Percentiles rank a stretch among this genome's conserved stretches.
phyloP scores from a whole-genome alignment of 2,888 invertebrate genomes.

The Xestoiulus laeticollis region DNA sequence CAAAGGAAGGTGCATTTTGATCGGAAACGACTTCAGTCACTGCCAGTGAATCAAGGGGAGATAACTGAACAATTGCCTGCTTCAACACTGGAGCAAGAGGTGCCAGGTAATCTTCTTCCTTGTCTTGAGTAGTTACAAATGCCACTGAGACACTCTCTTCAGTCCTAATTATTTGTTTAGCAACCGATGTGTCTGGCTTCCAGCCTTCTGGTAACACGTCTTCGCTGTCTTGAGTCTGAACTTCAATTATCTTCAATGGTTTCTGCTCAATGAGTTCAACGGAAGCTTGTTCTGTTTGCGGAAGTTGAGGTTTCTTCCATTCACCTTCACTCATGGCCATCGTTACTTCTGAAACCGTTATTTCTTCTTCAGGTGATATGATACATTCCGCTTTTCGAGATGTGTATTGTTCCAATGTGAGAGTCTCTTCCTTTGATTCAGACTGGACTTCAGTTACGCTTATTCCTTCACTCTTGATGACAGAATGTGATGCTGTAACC shows the following conservation, averaged over 20 bases:
- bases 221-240: neutral
- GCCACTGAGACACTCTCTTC: slow-evolving; percentile 48
- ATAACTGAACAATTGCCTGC: slow-evolving; percentile 42
- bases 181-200: slow-evolving; percentile 30
- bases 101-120: neutral
- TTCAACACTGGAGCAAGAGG: slow-evolving; percentile 4
- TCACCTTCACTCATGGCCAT: slow-evolving; percentile 23
- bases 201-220: slow-evolving; percentile 39
- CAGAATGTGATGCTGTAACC: slow-evolving; percentile 5
- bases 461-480: slow-evolving; percentile 36
- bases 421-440: slow-evolving; percentile 18
- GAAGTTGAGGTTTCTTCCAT: neutral
- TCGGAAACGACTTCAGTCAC: slow-evolving; percentile 49
- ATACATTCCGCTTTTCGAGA: neutral
- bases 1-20: neutral
- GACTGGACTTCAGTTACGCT: slow-evolving; percentile 37
- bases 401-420: neutral
- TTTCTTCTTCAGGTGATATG: slow-evolving; percentile 44
- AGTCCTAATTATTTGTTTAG: slow-evolving; percentile 46
- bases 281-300: slow-evolving; percentile 43
- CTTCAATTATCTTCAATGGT: slow-evolving; percentile 40
- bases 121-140: slow-evolving; percentile 44
- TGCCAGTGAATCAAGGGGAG: slow-evolving; percentile 42
- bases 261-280: slow-evolving; percentile 40
- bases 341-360: slow-evolving; percentile 36